Conservation (phyloP, 2,888 invertebrate genomes). For the Tiliacea aurago region DNA sequence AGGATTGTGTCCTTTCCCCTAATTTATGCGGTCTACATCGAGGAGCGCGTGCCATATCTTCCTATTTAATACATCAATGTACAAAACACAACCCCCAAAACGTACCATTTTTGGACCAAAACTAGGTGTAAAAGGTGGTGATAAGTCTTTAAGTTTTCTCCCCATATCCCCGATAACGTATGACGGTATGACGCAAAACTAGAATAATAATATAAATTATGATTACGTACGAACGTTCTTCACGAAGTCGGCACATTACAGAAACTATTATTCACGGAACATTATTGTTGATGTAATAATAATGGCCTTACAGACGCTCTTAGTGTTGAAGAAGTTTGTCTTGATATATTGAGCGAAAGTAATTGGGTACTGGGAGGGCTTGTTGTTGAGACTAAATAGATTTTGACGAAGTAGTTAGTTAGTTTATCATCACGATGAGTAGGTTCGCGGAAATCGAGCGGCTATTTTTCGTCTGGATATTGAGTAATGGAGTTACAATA, state of each 20-base stretch:
- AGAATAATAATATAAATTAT: constrained; percentile 57
- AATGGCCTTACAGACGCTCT: constrained; percentile 41
- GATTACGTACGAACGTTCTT: constrained; percentile 51
- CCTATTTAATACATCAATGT: too few relatives aligned
- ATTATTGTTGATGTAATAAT: constrained; percentile 59
- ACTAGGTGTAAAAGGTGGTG: constrained; percentile 15
- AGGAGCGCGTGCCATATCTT: too few relatives aligned
- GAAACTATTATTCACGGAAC: constrained; percentile 60
- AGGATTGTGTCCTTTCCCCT: too few relatives aligned
- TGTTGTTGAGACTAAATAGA: constrained; percentile 1
- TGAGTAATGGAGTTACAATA: not conserved
- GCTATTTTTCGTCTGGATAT: not conserved
- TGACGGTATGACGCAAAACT: constrained; percentile 50
- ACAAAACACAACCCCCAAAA: not conserved
- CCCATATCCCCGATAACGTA: constrained; percentile 45
- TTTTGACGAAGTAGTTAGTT: constrained; percentile 25
- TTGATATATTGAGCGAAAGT: constrained; percentile 55
- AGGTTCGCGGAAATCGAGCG: not conserved
- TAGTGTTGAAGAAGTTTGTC: constrained; percentile 35
- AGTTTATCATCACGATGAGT: not conserved
- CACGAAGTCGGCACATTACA: constrained; percentile 52
- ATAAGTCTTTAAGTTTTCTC: constrained; percentile 40
- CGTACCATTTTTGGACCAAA: not conserved
- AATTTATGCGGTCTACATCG: too few relatives aligned
- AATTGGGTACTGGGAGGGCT: constrained; percentile 31